Evolutionary conservation across 2,113 vertebrate species (phyloP), one percentile per base, ranked within the genome.

Genomic region (Zosterops pallidus): DNA sequence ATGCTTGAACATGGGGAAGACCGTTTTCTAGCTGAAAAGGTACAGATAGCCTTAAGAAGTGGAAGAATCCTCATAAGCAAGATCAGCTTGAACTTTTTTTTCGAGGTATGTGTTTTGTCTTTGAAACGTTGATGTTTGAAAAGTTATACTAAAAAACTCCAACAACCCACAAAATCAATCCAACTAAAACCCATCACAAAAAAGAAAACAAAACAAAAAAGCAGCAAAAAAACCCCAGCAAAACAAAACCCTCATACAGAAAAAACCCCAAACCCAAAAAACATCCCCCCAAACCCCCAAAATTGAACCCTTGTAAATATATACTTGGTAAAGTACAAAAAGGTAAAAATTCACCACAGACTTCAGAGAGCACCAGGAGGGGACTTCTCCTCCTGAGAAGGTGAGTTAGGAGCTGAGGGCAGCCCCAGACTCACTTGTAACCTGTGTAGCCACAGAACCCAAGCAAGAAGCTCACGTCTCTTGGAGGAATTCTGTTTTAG

Each of bases 281-380:
- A 4, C 0, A 29, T 5, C 26, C 11, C 13, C 17, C 3, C 11
- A 53, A 26, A 5, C 2, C 6, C 9, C 4, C 33, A 20, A 20
- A 62, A 65, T 0, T 1, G 19, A 46, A 14, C 5, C 7, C 11
- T 33, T 55, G 11, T 67, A 53, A 33, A 65, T 35, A 25, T 29
- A 29, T n/a, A 49, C 35, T 65, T 49, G 6, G 6, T 22, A n/a
- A 67, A 42, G 13, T 55, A 42, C 11, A 67, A 25, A 47, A 11
- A 21, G 9, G 9, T 41, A 41, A 57, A 12, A 35, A 33, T 70
- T 76, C 25, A 47, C n/a, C 14, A 23, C 15, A 64, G 22, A 31
- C 10, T 31, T 70, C 44, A 60, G 50, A 65, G 23, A 77, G 11
- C 14, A 49, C 11, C 47, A 47, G 26, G 31, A 44, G 37, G 9